Base-by-base conservation (phyloP, 64 coral and sea anemone species). In the Montipora capricornis region DNA sequence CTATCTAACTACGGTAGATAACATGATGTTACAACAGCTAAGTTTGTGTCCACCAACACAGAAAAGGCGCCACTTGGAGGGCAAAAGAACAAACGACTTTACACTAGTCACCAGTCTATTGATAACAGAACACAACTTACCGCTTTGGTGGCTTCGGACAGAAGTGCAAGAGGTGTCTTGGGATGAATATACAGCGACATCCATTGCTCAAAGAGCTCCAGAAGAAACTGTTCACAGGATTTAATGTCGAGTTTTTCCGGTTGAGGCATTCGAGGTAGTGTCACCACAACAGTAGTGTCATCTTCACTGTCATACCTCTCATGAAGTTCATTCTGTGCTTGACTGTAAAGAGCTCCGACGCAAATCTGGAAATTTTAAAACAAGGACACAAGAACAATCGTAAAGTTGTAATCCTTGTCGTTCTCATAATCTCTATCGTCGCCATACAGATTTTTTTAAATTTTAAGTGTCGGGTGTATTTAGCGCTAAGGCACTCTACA, bases 191-290 rank as follows among this genome's bases (percentile, higher is more conserved):
- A 99, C 80, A 94, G 98, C 49, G 98, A 99, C 88, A 99, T 96
- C 98, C 98, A 99, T 37, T 99, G 98, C 14, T 99, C 95, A 88
- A 99, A 99, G 3, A 99, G 90, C 24, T 99, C 98, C 22, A 99
- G 90, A 47, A 99, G 79, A 88, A 99, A 99, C 77, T 99, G 98
- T 14, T 96, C 88, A 80, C 98, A 99, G 0, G 98, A 99, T 78
- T 93, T 93, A 46, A 99, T 96, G 68, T 99, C 98, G 14, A 95
- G 95, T 60, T 96, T 99, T 51, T 92, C 95, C 81, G 95, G 92
- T 92, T 88, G 80, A 82, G 98, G 83, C 73, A 92, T 94, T 61
- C 92, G 89, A 19, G 98, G 95, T 80, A 94, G 77, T 5, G 84
- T 80, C 29, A 95, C 88, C n/a, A 95, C 79, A 58, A 94, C 80